These are phyloP conservation scores for Porites rus DNA, from an alignment of 92 coral and sea anemone genomes.

Conservation along the genomic window DNA sequence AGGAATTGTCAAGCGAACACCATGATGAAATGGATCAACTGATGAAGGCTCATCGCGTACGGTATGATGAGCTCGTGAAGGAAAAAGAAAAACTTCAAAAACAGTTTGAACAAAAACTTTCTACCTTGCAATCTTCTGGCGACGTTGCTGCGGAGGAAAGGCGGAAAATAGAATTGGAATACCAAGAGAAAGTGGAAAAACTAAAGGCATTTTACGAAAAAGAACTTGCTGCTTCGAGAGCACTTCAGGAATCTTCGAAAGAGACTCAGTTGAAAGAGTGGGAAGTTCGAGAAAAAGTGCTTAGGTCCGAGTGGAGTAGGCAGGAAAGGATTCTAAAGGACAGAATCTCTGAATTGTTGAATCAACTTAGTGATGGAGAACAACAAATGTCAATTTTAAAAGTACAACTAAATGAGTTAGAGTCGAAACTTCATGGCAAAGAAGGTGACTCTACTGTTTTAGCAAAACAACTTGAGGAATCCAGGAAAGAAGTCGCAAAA, in stretches of 20 bases:
- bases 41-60: slow-evolving; percentile 97
- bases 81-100: slow-evolving; percentile 87
- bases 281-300: slow-evolving; percentile 79
- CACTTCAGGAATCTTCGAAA: slow-evolving; percentile 64
- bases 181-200: slow-evolving; percentile 87
- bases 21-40: slow-evolving; percentile 95
- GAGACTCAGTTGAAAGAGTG: slow-evolving; percentile 67
- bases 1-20: slow-evolving; percentile 79
- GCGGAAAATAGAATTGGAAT: slow-evolving; percentile 83
- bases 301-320: slow-evolving; percentile 79
- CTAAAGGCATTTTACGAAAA: slow-evolving; percentile 90
- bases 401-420: slow-evolving; percentile 71
- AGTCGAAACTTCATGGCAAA: slow-evolving; percentile 56
- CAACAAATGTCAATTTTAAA: slow-evolving; percentile 70
- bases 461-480: slow-evolving; percentile 71
- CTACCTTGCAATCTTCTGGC: slow-evolving; percentile 67
- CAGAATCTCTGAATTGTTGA: slow-evolving; percentile 88
- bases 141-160: slow-evolving; percentile 78
- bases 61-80: slow-evolving; percentile 91
- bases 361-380: slow-evolving; percentile 81
- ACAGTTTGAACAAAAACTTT: slow-evolving; percentile 73
- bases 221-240: slow-evolving; percentile 83
- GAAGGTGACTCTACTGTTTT: slow-evolving; percentile 61
- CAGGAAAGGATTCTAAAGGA: slow-evolving; percentile 95
- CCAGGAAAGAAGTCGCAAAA: slow-evolving; percentile 62